Base-by-base conservation (phyloP, 2,888 invertebrate genomes). In the Drosophila antonietae region DNA sequence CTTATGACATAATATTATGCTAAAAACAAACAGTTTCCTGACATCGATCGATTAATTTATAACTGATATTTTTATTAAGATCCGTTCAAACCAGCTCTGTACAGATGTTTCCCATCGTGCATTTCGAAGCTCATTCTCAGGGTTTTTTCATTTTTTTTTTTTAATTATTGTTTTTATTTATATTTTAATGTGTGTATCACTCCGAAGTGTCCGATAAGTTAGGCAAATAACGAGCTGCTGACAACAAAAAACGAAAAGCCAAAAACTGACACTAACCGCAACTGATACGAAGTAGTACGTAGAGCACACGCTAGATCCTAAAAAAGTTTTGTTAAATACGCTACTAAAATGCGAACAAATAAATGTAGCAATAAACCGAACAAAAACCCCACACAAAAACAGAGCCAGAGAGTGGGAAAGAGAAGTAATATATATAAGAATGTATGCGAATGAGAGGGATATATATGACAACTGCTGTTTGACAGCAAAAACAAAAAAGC, bases 281-380 rank as follows among this genome's bases (percentile, higher is more conserved):
- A 68, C 73, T 73, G 73, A 75, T 77, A 78, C 78, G 58, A 47
- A 12, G 28, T 66, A 33, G 68, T 67, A 83, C 73, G 65, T 15
- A 55, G 56, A 47, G 56, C 56, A 51, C 56, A 56, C 47, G 49
- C 46, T 47, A 73, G 59, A 53, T 56, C 43, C 52, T 41, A 62
- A 65, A 80, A 59, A 28, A 37, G 33, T 37, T 59, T 74, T 6
- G 68, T 62, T 68, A 78, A 78, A 46, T 68, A 51, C 15, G 20
- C 10, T 68, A 55, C 57, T 63, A 62, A 75, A 77, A 67, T 59
- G 44, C 57, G 74, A 73, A 68, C 74, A 68, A 78, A 78, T 75
- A 68, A 74, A 55, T 63, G 46, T 51, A 51, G 52, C 35, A 35
- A 58, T 28, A 63, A 33, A 55, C 41, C 55, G 43, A 46, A 20